Evolutionary conservation across 2,113 vertebrate genomes (phyloP), one percentile per base, ranked within the genome.

Genomic region (Ochotona princeps): DNA sequence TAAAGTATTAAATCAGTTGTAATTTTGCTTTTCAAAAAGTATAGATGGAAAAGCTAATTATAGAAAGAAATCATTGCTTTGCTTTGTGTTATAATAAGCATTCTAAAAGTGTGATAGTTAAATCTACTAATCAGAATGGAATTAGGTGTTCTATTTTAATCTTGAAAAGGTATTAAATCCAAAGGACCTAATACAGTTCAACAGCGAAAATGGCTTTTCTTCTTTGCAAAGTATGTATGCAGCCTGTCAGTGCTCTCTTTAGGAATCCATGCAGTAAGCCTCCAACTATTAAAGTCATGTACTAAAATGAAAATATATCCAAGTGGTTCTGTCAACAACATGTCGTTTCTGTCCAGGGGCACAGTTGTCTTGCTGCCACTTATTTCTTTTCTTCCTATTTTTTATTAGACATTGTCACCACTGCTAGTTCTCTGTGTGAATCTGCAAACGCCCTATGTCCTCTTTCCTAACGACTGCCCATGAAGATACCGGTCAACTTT

Each of bases 181-280:
- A 72, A 28, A 47, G 32, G 54, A 69, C 57, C 49, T 74, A 89
- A 60, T 38, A 47, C 32, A 57, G 14, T 60, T 65, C 44, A 67
- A 10, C 80, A 1, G 20, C 54, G 2, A 32, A 44, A 54, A n/a
- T 70, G 61, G 28, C 6, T 54, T 88, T 78, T 69, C 13, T 26
- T 73, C 57, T 67, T 96, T 91, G 32, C 44, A 92, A 83, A 90
- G 73, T 74, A 67, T 38, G 73, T 14, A 2, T 89, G 26, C 20
- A 73, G 57, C 76, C 32, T 67, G 76, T 32, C 32, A 57, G 18
- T 54, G 44, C 54, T 72, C 14, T 57, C 47, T 44, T 44, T 44
- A 76, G 15, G 49, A 86, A 38, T 76, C 20, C 8, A 14, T 66
- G 9, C 44, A 63, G 12, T 86, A 70, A 91, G 67, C 17, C 8